A percentile compares a stretch with the other conserved stretches of the same genome.
Conservation (phyloP, 2,113 vertebrate species). For the Cyrtonyx montezumae region DNA sequence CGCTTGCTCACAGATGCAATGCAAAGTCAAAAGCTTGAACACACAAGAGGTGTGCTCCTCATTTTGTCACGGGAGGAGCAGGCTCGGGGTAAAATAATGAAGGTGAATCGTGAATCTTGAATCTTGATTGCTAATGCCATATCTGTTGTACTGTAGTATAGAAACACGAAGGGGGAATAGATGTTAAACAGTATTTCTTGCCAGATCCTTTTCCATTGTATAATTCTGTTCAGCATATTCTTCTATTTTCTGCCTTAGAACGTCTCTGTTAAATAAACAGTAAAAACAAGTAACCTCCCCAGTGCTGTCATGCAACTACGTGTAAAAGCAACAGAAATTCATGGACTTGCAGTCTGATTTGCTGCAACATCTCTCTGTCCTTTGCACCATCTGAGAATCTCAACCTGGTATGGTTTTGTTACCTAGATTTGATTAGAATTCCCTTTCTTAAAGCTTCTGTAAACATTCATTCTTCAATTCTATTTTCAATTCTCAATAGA, state of each 20-base stretch:
- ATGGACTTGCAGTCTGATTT: not conserved
- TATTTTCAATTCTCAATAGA: constrained; percentile 3
- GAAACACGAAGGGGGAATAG: not conserved
- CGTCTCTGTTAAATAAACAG: not conserved
- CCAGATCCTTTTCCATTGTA: not conserved
- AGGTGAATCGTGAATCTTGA: not conserved
- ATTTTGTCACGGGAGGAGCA: not conserved
- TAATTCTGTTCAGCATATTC: not conserved
- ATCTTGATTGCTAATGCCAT: not conserved
- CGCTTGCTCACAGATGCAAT: not conserved
- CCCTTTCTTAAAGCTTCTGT: not conserved
- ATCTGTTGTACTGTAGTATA: not conserved
- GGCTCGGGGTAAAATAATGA: not conserved
- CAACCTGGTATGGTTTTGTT: not conserved
- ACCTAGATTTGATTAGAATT: not conserved
- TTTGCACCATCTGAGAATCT: not conserved
- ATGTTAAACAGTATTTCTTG: not conserved
- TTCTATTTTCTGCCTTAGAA: not conserved
- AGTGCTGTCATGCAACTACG: not conserved
- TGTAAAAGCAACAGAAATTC: not conserved
- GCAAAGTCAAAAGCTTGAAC: not conserved
- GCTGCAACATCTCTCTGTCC: not conserved
- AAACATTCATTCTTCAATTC: constrained; percentile 13
- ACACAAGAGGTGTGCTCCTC: not conserved
- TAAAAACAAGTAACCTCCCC: not conserved